Evolutionary conservation across 2,113 vertebrate genomes (phyloP), one percentile per base, ranked within the genome.

Genomic region (Megaleporinus macrocephalus): DNA sequence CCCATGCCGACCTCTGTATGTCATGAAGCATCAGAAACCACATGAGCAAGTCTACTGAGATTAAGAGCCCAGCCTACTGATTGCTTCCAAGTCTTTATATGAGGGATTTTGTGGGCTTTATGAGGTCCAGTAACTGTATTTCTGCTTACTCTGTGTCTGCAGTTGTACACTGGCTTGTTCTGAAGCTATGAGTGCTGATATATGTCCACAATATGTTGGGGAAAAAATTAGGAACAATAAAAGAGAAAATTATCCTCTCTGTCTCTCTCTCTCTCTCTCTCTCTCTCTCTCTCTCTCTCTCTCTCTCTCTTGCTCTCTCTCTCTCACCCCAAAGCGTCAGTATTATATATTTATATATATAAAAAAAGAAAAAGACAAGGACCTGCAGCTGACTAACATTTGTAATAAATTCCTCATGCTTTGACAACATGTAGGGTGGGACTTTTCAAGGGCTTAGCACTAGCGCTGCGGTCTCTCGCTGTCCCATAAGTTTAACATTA

Each of bases 321-420:
- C n/a, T 84, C 78, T 76, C 66, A 51, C 0, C 57, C 72, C 90
- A 36, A 88, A 83, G 88, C 86, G 66, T 51, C 55, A 57, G 55
- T 20, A 57, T n/a, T 57, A 57, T 57, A n/a, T 51, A 51, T 51
- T 1, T 51, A 51, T 51, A n/a, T n/a, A n/a, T n/a, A n/a, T 36
- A 55, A 61, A 61, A 61, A 61, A 24, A 26, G 20, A n/a, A 61
- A 26, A 61, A 76, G 88, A 86, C 85, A 87, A 81, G n/a, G n/a
- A 83, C 81, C 85, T 90, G 90, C 93, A 94, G 90, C 90, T 94
- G 92, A 94, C 91, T 90, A 90, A 89, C 91, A 93, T 93, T 92
- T 92, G 91, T 93, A 93, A 94, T 91, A 92, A 91, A 93, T 94
- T 93, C 91, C 90, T 93, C 89, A 89, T 90, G 89, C 81, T 90